Evolutionary conservation across 2,888 invertebrate species (phyloP), one percentile per base, ranked within the genome.

Genomic region (Meteorus colon): DNA sequence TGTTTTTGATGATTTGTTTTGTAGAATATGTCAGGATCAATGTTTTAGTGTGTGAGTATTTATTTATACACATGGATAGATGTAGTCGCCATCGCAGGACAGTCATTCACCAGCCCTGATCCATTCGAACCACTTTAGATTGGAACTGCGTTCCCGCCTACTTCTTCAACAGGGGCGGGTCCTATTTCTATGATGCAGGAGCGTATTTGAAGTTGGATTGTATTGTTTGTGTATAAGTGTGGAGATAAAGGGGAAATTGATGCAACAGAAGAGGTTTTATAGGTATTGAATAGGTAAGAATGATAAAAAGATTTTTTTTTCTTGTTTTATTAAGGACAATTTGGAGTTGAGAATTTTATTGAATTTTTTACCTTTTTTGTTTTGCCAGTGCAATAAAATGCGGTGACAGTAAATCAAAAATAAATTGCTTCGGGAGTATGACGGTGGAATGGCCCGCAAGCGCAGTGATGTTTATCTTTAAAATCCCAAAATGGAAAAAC

Each of bases 141-240:
- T 82, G 82, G 80, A 82, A 82, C 82, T 82, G 81, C 79, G 79
- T 78, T 60, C 80, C 86, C 86, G 86, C 86, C 86, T 87, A 85
- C 86, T 85, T 83, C 83, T 84, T 85, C 82, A 81, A 77, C 84
- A 84, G 84, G 82, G 86, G 86, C 87, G 87, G 81, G 86, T 86
- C 86, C 85, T 86, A 86, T 82, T 82, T 83, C 87, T 87, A 86
- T 85, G 84, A 85, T 79, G 80, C 86, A 86, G 86, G 85, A 80
- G 81, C 86, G 86, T 86, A 82, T 78, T 65, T 45, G 31, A 51
- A n/a, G 45, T 24, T 48, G 16, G 1, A n/a, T 19, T 8, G n/a
- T 48, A 34, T 27, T 16, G 55, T 51, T 24, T 63, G 19, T 59
- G 14, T 48, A 55, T 55, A 24, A 2, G 4, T 19, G n/a, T 6